Evolutionary conservation across 2,888 invertebrate genomes (phyloP).

Genomic region (Amblyteles armatorius): DNA sequence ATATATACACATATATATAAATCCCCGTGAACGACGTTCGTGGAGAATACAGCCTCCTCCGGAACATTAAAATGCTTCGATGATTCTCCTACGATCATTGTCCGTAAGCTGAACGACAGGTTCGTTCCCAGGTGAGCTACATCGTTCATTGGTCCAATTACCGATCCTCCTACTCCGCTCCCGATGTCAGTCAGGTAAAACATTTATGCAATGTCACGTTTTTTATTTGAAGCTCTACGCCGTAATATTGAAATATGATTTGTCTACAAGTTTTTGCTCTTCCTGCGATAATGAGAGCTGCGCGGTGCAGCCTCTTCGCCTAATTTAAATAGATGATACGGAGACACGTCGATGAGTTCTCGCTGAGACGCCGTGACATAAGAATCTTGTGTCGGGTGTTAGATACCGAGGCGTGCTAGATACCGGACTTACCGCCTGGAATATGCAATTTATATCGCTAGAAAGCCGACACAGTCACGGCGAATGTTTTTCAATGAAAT

Average conservation of each 20-base stretch:
- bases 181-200: not conserved
- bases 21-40: constrained; percentile 4
- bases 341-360: constrained; percentile 19
- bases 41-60: not conserved
- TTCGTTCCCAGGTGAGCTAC: constrained; percentile 32
- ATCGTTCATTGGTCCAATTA: constrained; percentile 20
- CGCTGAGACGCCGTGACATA: constrained; percentile 27
- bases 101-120: not conserved
- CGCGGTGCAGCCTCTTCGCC: constrained; percentile 10
- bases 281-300: not conserved
- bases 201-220: constrained; percentile 30
- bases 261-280: not conserved
- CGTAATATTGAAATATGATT: not conserved
- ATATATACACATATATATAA: constrained; percentile 7
- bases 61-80: not conserved
- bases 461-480: not conserved
- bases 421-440: constrained; percentile 7
- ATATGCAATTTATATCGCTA: constrained; percentile 2
- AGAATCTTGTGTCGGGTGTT: constrained; percentile 49
- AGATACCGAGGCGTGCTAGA: constrained; percentile 24
- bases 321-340: constrained; percentile 11
- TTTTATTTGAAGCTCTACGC: constrained; percentile 31
- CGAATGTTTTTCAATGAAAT: not conserved
- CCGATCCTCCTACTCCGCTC: not conserved
- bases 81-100: not conserved